Base-by-base conservation (phyloP, 2,888 invertebrate species). In the Stenodema calcarata region DNA sequence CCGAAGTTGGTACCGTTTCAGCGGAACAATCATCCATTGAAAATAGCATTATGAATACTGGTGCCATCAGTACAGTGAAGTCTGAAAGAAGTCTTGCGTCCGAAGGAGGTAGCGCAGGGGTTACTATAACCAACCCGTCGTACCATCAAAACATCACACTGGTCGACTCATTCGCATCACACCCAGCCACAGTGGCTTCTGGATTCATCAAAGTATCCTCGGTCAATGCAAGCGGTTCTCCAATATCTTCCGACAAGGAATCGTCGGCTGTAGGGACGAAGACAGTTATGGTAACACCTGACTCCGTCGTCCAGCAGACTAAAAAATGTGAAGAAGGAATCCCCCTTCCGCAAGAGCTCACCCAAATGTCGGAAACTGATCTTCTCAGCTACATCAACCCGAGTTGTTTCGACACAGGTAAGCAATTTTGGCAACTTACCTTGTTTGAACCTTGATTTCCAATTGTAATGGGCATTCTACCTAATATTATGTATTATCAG, bases 301-400 rank as follows among this genome's bases (percentile, higher is more conserved):
- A 23, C 28, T 3, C 80, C 7, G 30, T 23, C 30, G 44, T 44
- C 41, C 81, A 28, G 0, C 50, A 41, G 1, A 69, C 78, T 14
- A 93, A 94, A 91, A 92, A 91, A 89, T 90, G 90, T 85, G 91
- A 92, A 90, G 93, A 90, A 90, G 92, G 89, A 62, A 94, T 94
- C 4, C 88, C 88, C 93, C 93, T 93, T 91, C 95, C 93, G 83
- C 95, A 95, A 90, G 94, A 95, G 76, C 93, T 97, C 89, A 95
- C 89, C 12, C 94, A 95, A 90, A 96, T 97, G 95, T 96, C 96
- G 88, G 97, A 97, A 91, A 95, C 95, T 91, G 97, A 97, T 92
- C 93, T 97, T 89, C 94, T 97, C 89, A 96, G 95, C 91, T 96
- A 96, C 92, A 97, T 97, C 89, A 96, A 97, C 92, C 96, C 97